These are phyloP conservation scores for Dorcus parallelipipedus DNA, from an alignment of 2,888 invertebrate genomes.

Conservation along the genomic window DNA sequence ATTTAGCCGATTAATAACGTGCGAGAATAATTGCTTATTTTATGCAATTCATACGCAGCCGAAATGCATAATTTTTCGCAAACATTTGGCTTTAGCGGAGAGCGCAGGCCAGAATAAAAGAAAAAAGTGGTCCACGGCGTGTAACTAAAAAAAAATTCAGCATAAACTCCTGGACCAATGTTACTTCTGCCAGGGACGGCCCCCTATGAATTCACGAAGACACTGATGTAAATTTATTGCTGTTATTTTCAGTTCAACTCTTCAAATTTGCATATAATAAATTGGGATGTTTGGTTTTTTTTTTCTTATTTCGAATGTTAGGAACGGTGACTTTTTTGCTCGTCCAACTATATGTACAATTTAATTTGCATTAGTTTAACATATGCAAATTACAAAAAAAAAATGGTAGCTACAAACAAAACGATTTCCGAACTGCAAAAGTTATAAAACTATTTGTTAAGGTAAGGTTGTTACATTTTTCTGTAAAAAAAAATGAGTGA, in stretches of 20 bases:
- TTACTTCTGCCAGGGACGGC: conserved; percentile 32
- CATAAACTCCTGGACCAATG: conserved; percentile 25
- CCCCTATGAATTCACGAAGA: conserved; percentile 38
- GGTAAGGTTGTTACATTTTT: no score
- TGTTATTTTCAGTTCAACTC: conserved; percentile 35
- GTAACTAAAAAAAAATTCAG: conserved; percentile 3
- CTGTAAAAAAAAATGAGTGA: no score
- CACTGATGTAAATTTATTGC: conserved; percentile 44
- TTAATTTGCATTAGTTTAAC: no score
- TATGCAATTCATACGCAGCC: conserved; percentile 8
- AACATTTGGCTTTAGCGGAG: conserved; percentile 4
- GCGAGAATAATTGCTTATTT: conserved; percentile 16
- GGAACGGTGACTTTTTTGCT: neutral
- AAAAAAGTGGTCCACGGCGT: conserved; percentile 4
- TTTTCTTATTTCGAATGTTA: neutral
- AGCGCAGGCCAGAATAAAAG: conserved; percentile 11
- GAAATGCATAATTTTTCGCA: conserved; percentile 5
- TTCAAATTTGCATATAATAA: conserved; percentile 40
- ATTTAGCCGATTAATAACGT: conserved; percentile 24
- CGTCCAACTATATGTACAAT: no score
- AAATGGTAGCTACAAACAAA: no score
- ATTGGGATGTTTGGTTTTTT: conserved; percentile 22
- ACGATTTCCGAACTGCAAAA: no score
- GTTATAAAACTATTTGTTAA: no score
- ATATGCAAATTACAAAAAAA: no score